Evolutionary conservation across 2,113 vertebrate genomes (phyloP).

Genomic region (Caracal caracal): DNA sequence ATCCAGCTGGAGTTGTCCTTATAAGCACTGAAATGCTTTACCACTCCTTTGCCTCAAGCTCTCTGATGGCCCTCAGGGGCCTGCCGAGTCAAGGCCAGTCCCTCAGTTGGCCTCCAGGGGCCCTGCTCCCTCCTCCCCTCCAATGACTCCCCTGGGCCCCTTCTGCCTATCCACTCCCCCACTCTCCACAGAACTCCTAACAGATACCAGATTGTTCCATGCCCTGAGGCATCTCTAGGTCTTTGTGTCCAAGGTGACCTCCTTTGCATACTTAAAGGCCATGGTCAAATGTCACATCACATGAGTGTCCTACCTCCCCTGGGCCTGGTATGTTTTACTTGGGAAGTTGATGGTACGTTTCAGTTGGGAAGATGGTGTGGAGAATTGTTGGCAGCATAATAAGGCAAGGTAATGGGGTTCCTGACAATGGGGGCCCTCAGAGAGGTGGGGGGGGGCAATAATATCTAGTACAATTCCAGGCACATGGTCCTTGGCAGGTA

Average conservation of each 20-base stretch:
- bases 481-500: not conserved
- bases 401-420: not conserved
- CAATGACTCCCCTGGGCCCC: too few species aligned
- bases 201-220: not conserved
- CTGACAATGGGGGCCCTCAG: not conserved
- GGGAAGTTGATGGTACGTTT: not conserved
- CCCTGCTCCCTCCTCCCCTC: not conserved
- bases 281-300: not conserved
- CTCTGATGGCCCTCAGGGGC: not conserved
- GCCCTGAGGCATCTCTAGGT: not conserved
- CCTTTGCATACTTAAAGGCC: not conserved
- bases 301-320: not conserved
- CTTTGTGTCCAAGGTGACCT: not conserved
- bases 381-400: not conserved
- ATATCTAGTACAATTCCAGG: not conserved
- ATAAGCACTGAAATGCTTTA: not conserved
- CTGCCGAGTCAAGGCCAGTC: not conserved
- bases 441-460: not conserved
- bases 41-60: not conserved
- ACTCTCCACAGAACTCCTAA: not conserved
- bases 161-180: not conserved
- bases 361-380: not conserved
- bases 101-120: not conserved
- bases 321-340: not conserved
- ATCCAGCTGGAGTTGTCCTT: not conserved